Base-by-base conservation (phyloP, 2,113 vertebrate genomes). In the Embiotoca jacksoni region DNA sequence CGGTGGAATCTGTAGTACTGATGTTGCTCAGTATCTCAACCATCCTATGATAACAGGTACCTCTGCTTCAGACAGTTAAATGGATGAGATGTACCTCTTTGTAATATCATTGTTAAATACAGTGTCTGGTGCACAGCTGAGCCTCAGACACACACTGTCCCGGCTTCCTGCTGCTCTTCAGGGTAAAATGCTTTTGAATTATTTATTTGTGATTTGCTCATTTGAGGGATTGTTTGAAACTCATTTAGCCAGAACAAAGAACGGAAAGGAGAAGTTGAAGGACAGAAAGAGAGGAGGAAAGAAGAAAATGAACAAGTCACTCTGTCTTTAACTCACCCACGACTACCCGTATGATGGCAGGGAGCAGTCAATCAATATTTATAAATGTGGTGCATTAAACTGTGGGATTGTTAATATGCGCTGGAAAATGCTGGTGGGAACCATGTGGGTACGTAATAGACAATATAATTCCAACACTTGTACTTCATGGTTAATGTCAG, bases 191-290 rank as follows among this genome's bases (percentile, higher is more conserved):
- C 71, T 62, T 35, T 6, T 50, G 4, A 35, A 65, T 88, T 14
- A 53, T 87, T 78, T 63, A 82, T 91, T 83, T 55, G 86, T 83
- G 63, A 68, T 74, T 82, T 49, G 3, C 59, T 86, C 33, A 76
- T 82, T 71, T 72, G 52, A 75, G 46, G 41, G 66, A 81, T 80
- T 78, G 82, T 54, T 74, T 70, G 69, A 59, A 50, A 58, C 55
- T 79, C 15, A 50, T 53, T 75, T 66, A 70, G 1, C 35, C 46
- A 47, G 75, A 81, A 78, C 76, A 71, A 65, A 63, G 64, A 8
- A 33, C 47, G 73, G 52, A 60, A 23, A 82, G 53, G 67, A 70
- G 39, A 33, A 32, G 57, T 10, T 31, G 11, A 73, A 83, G 66
- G 69, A 75, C 64, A 68, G 58, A 69, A 32, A 33, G 16, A 16